These are phyloP conservation scores for crab-eating macaque (Macaca fascicularis) DNA, from an alignment of 2,113 vertebrate genomes.

Conservation along the genomic window T2T-MFA8v1.1 NC_088386.1:110639001-110639500, in stretches of 20 bases:
- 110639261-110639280: neutral
- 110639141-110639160: neutral
- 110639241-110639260: slow-evolving; percentile 19
- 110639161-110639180: neutral
- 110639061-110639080: neutral
- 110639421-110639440: neutral
- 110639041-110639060: slow-evolving; percentile 20
- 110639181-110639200: neutral
- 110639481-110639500: neutral
- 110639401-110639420: slow-evolving; percentile 16
- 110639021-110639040: neutral
- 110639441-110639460: neutral
- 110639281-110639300: neutral
- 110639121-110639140: neutral
- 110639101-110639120: neutral
- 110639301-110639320: neutral
- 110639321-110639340: neutral
- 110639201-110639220: neutral
- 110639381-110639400: slow-evolving; percentile 11
- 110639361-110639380: neutral
- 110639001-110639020: slow-evolving; percentile 59
- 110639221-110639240: neutral
- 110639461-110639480: neutral
- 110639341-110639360: neutral
- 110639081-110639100: neutral